Evolutionary conservation across 53 echinoderm and acorn worm genomes (phyloP).

Genomic region (Apostichopus leukothele): DNA sequence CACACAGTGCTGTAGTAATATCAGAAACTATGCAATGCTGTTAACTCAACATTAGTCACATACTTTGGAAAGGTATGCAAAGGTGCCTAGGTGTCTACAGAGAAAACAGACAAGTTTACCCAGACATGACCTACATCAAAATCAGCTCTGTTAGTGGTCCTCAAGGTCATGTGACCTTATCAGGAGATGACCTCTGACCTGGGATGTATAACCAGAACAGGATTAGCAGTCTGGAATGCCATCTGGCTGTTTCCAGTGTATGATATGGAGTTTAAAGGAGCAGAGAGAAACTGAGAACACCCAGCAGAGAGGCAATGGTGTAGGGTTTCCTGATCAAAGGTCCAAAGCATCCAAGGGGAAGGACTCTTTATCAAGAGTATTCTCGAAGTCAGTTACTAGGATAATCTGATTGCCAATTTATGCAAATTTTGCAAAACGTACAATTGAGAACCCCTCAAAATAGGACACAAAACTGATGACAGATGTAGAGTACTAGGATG

Average conservation of each 20-base stretch:
- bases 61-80: neutral
- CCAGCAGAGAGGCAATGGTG: neutral
- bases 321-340: no score
- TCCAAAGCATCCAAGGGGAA: no score
- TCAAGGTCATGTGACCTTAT: constrained; percentile 34
- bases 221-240: constrained; percentile 28
- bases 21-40: no score
- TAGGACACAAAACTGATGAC: no score
- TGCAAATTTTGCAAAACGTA: no score
- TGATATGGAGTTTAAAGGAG: constrained; percentile 26
- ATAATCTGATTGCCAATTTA: no score
- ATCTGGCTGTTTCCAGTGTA: neutral
- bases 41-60: constrained; percentile 3
- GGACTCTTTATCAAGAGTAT: no score
- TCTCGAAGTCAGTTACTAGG: no score
- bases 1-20: no score
- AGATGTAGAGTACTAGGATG: no score
- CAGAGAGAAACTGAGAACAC: neutral
- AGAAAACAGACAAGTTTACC: constrained; percentile 12
- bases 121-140: constrained; percentile 27
- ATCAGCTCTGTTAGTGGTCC: constrained; percentile 1
- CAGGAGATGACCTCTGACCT: constrained; percentile 29
- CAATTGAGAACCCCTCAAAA: no score
- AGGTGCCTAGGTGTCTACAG: constrained; percentile 21
- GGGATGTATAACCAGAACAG: neutral